Percentiles rank a stretch among this genome's conserved stretches.
phyloP scores from a whole-genome alignment of 2,797 vertebrate genomes.

The Alcedo quadribrachys region DNA sequence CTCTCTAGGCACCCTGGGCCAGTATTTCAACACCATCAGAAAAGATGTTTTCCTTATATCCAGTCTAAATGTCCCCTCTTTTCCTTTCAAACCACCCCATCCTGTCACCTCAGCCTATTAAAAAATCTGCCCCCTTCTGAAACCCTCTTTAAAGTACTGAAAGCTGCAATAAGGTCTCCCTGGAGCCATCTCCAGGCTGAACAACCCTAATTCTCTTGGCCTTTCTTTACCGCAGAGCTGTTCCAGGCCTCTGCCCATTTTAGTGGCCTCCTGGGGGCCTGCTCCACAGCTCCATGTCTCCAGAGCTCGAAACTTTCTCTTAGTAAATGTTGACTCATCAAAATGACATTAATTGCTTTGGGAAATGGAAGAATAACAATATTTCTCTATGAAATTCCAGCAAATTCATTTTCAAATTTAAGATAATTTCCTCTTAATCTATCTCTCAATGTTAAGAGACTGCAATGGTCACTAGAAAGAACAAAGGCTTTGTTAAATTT shows the following conservation, averaged over 20 bases:
- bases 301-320: not conserved
- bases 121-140: rapidly evolving
- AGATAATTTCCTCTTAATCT: slow-evolving; percentile 54
- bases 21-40: rapidly evolving
- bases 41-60: not conserved
- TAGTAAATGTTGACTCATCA: not conserved
- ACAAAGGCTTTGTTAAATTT: slow-evolving; percentile 42
- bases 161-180: not conserved
- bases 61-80: not conserved
- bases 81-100: not conserved
- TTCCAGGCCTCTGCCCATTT: not conserved
- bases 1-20: not conserved
- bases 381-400: slow-evolving; percentile 41
- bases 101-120: not conserved
- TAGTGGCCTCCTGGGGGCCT: not conserved
- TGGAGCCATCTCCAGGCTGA: not conserved
- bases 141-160: not conserved
- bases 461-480: slow-evolving; percentile 8
- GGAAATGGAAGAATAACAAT: slow-evolving; percentile 9
- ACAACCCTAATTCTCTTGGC: not conserved
- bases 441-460: slow-evolving; percentile 22
- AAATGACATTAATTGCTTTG: slow-evolving; percentile 29
- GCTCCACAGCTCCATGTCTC: not conserved
- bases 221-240: rapidly evolving
- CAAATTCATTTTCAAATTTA: slow-evolving; percentile 54